phyloP scores from a whole-genome alignment of 64 coral and sea anemone genomes.

The Dendronephthya gigantea region DNA sequence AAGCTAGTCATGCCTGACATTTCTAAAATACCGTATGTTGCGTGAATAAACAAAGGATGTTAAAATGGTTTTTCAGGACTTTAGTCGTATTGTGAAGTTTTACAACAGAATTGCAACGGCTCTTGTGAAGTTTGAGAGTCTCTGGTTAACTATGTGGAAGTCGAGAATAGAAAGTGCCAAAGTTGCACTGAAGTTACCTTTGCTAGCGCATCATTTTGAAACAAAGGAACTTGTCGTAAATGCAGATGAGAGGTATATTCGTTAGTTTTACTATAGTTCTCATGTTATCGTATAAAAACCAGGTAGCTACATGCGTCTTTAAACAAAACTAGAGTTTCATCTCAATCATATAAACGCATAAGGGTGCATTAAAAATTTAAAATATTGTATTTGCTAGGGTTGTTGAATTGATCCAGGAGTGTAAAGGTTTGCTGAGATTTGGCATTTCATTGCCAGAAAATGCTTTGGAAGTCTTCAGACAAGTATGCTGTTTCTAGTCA shows the following conservation, averaged over 20 bases:
- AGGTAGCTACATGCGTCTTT: too few relatives aligned
- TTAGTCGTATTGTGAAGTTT: conserved; percentile 61
- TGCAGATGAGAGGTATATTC: conserved; percentile 77
- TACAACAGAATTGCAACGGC: conserved; percentile 78
- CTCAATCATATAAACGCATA: background rate
- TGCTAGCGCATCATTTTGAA: conserved; percentile 50
- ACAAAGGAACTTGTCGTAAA: conserved; percentile 79
- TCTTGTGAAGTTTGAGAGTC: conserved; percentile 72
- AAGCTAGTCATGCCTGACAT: too few relatives aligned
- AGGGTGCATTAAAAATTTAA: too few relatives aligned
- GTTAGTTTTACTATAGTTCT: background rate
- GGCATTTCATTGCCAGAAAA: conserved; percentile 72
- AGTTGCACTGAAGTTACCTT: conserved; percentile 42
- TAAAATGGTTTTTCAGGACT: conserved; percentile 34
- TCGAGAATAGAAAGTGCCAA: conserved; percentile 57
- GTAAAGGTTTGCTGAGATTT: conserved; percentile 60
- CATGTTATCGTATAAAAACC: too few relatives aligned
- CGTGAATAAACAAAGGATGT: too few relatives aligned
- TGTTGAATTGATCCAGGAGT: conserved; percentile 84
- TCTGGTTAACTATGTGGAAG: conserved; percentile 71
- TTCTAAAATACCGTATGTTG: too few relatives aligned
- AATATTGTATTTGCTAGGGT: conserved; percentile 51
- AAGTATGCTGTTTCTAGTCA: conserved; percentile 31
- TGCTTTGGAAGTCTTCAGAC: conserved; percentile 72
- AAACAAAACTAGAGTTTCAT: background rate